These are phyloP conservation scores for Sitophilus oryzae DNA, from an alignment of 1,140 invertebrate species.

Conservation along the genomic window DNA sequence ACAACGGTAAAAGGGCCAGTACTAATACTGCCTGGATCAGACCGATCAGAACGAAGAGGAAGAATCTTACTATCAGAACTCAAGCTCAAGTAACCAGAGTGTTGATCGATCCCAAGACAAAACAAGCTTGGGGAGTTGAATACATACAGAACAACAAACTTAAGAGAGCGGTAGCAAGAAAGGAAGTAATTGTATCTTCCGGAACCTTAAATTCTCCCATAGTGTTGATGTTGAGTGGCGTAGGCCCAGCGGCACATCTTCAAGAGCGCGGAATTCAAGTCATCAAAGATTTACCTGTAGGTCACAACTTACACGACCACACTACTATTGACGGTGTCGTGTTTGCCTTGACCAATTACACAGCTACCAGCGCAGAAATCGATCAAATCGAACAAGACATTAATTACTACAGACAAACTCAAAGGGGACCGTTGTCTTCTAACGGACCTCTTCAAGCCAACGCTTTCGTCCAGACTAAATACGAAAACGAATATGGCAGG, in stretches of 20 bases:
- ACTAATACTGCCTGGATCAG: constrained; percentile 67
- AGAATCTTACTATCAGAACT: constrained; percentile 66
- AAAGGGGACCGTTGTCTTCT: constrained; percentile 47
- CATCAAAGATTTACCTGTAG: constrained; percentile 58
- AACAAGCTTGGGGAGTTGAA: constrained; percentile 64
- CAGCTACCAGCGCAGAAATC: constrained; percentile 47
- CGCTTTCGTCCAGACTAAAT: constrained; percentile 51
- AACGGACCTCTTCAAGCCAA: constrained; percentile 47
- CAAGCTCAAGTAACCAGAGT: constrained; percentile 65
- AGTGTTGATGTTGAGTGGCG: constrained; percentile 67
- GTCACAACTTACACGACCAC: constrained; percentile 77
- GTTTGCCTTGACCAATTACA: constrained; percentile 50
- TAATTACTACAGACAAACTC: constrained; percentile 45
- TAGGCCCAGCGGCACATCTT: constrained; percentile 60
- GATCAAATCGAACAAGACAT: constrained; percentile 50
- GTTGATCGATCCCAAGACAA: constrained; percentile 63
- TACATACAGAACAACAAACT: constrained; percentile 49
- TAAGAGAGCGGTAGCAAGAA: constrained; percentile 48
- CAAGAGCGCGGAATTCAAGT: constrained; percentile 53
- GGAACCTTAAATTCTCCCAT: constrained; percentile 67
- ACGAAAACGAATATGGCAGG: constrained; percentile 35
- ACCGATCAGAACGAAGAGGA: constrained; percentile 59
- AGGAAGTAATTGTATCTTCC: constrained; percentile 68
- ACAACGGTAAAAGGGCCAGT: constrained; percentile 60
- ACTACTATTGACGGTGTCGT: constrained; percentile 53